Conservation (phyloP, 2,888 invertebrate species). For the Nudaria mundana region DNA sequence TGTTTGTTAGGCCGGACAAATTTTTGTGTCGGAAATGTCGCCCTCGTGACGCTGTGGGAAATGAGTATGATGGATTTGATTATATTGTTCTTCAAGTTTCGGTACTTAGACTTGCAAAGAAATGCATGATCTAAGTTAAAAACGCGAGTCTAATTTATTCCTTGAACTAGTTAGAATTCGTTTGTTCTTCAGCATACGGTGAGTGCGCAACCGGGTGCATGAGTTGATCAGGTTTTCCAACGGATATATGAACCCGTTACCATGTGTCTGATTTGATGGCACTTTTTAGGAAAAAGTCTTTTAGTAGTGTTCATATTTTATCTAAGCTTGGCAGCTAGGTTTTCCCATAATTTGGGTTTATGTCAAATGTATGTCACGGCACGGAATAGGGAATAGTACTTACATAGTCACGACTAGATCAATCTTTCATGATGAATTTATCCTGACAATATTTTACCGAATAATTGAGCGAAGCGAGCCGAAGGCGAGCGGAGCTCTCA, state of each 20-base stretch:
- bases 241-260: neutral
- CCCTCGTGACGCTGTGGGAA: conserved; percentile 39
- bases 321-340: too few relatives aligned
- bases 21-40: conserved; percentile 63
- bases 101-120: conserved; percentile 1
- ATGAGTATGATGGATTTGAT: conserved; percentile 29
- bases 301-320: too few relatives aligned
- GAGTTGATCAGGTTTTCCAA: neutral
- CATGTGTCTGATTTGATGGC: too few relatives aligned
- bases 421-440: too few relatives aligned
- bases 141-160: neutral
- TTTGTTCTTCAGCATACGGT: neutral
- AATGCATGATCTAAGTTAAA: conserved; percentile 1
- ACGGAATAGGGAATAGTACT: too few relatives aligned
- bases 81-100: conserved; percentile 5
- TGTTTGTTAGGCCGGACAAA: conserved; percentile 55
- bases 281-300: too few relatives aligned
- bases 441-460: too few relatives aligned
- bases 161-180: neutral
- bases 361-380: too few relatives aligned
- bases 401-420: too few relatives aligned
- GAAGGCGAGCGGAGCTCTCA: too few relatives aligned
- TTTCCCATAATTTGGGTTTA: too few relatives aligned
- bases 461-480: too few relatives aligned
- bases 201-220: neutral